Evolutionary conservation across 2,888 invertebrate species (phyloP), one percentile per base, ranked within the genome.

Genomic region (Drosophila hamatofila): DNA sequence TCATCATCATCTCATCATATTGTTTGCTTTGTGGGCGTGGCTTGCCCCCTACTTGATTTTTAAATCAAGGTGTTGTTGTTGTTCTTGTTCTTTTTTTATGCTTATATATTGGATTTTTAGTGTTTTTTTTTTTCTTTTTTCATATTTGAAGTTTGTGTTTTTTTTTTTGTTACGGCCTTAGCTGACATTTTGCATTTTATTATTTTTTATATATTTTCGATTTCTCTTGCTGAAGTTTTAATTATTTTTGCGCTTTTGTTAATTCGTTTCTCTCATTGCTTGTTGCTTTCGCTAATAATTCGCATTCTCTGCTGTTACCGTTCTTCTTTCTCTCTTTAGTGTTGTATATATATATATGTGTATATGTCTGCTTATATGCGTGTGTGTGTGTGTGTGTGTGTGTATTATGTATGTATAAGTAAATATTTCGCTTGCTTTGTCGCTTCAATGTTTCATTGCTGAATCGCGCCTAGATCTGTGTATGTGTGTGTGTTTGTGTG

Each of bases 391-490:
- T 44, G 16, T 46, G 2, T 25, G 9, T n/a, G 27, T 56, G 14
- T 57, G 30, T 65, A 27, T 55, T 52, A 33, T 60, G 23, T 23
- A 42, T 55, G 55, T 37, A 60, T 70, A 70, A 71, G 37, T 70
- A 60, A 61, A 51, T 62, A 51, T 67, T 63, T 57, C 41, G 61
- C 39, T 69, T 59, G 72, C 68, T 59, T 46, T 60, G 46, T 67
- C 54, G 70, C 62, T 60, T 56, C 30, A 59, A 65, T 59, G 21
- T 23, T 58, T 42, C 60, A 42, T 52, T 48, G n/a, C 52, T 60
- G 57, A 42, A 52, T 63, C 46, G 58, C 65, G 46, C 44, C 49
- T 6, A 2, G 35, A 14, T 44, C 33, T 44, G 54, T 41, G 1
- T 59, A 16, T 56, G 18, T 37, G 25, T 35, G 56, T 41, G 2